phyloP scores from a whole-genome alignment of 53 echinoderm and acorn worm genomes.

The Luidia sarsii region DNA sequence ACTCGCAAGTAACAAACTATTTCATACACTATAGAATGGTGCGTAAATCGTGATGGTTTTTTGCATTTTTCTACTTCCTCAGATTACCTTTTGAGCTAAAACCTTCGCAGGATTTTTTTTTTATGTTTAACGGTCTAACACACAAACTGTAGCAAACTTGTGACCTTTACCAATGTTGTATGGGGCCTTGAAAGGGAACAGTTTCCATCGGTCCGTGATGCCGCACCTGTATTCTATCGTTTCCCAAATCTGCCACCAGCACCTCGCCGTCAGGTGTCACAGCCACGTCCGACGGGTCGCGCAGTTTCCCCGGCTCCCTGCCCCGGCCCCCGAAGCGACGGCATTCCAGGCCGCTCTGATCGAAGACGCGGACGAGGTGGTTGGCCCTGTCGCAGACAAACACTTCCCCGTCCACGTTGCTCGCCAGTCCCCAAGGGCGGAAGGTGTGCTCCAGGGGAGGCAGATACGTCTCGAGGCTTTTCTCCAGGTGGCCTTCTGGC shows the following conservation, averaged over 20 bases:
- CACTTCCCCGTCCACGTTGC: constrained; percentile 14
- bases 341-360: background rate
- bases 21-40: no score
- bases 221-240: constrained; percentile 54
- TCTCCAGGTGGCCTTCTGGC: background rate
- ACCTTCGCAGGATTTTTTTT: background rate
- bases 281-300: constrained; percentile 41
- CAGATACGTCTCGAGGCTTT: background rate
- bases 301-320: constrained; percentile 35
- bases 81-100: background rate
- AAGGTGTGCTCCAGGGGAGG: constrained; percentile 20
- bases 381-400: constrained; percentile 65
- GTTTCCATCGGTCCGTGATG: background rate
- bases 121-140: no score
- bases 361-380: constrained; percentile 43
- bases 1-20: no score
- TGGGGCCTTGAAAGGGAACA: no score
- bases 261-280: constrained; percentile 54
- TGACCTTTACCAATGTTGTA: no score
- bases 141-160: no score
- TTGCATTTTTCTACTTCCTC: no score
- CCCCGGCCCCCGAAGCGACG: constrained; percentile 21
- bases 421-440: constrained; percentile 55
- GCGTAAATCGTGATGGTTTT: no score
- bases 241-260: constrained; percentile 48